A percentile compares a stretch with the other conserved stretches of the same genome.
Conservation (phyloP, 2,888 invertebrate genomes). For the Antheraea assamensis region DNA sequence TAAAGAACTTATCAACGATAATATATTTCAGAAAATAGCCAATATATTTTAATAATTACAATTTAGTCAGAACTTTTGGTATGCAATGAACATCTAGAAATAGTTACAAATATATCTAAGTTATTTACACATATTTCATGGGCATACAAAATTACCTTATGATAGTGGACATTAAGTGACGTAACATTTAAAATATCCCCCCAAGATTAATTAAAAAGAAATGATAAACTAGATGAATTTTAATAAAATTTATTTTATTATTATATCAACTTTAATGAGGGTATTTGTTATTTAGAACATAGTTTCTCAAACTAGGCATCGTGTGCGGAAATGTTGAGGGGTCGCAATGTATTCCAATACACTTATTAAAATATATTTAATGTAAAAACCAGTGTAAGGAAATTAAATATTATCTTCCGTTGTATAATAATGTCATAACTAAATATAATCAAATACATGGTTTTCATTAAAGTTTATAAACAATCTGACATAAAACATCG, state of each 20-base stretch:
- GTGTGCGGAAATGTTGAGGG: too few species aligned
- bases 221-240: neutral
- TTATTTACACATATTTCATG: slow-evolving; percentile 60
- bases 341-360: too few species aligned
- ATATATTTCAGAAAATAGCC: slow-evolving; percentile 60
- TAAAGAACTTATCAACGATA: slow-evolving; percentile 44
- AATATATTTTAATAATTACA: slow-evolving; percentile 46
- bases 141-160: slow-evolving; percentile 51
- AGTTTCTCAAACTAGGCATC: too few species aligned
- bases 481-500: too few species aligned
- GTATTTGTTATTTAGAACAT: neutral
- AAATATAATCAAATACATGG: too few species aligned
- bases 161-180: slow-evolving; percentile 64
- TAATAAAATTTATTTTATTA: neutral
- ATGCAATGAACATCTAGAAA: slow-evolving; percentile 48
- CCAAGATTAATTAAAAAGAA: neutral
- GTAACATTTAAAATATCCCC: slow-evolving; percentile 23
- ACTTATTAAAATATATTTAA: too few species aligned
- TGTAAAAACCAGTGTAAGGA: too few species aligned
- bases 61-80: slow-evolving; percentile 60
- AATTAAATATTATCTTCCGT: too few species aligned
- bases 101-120: slow-evolving; percentile 51
- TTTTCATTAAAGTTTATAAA: too few species aligned
- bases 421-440: too few species aligned
- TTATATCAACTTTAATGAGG: neutral